These are phyloP conservation scores for Diabrotica balteata DNA, from an alignment of 2,888 invertebrate species.

Conservation along the genomic window DNA sequence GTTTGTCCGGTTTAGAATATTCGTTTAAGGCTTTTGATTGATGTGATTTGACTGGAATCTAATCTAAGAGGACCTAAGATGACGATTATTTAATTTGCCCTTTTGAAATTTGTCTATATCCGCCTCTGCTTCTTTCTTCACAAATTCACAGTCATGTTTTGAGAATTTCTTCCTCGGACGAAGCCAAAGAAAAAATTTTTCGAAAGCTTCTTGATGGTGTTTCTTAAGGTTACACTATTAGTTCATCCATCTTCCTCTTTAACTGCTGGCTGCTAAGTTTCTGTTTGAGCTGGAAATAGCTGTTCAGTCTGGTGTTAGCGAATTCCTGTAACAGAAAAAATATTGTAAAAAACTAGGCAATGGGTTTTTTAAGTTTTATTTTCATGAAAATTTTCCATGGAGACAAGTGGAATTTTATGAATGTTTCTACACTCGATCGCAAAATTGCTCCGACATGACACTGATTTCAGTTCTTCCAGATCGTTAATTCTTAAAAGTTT, in stretches of 20 bases:
- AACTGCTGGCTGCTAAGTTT: conserved; percentile 46
- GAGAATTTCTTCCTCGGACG: conserved; percentile 18
- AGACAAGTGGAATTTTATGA: no score
- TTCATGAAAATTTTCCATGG: no score
- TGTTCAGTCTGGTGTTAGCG: conserved; percentile 47
- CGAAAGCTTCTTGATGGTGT: conserved; percentile 2
- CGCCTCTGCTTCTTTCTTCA: conserved; percentile 27
- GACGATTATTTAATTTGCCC: neutral
- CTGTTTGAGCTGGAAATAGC: conserved; percentile 51
- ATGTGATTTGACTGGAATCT: no score
- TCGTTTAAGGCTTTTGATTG: no score
- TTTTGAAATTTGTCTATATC: neutral
- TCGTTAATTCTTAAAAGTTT: no score
- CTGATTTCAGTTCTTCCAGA: no score
- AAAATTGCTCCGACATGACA: no score
- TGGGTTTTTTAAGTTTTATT: no score
- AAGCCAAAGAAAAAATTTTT: neutral
- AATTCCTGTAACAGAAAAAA: conserved; percentile 50
- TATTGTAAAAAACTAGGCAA: neutral
- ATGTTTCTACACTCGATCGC: no score
- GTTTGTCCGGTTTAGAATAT: no score
- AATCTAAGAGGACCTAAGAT: no score
- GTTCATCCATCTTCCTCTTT: conserved; percentile 51
- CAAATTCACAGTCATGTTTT: conserved; percentile 38
- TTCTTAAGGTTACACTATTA: conserved; percentile 27